Evolutionary conservation across 1,140 invertebrate species (phyloP).

Genomic region (Bombyx mandarina): DNA sequence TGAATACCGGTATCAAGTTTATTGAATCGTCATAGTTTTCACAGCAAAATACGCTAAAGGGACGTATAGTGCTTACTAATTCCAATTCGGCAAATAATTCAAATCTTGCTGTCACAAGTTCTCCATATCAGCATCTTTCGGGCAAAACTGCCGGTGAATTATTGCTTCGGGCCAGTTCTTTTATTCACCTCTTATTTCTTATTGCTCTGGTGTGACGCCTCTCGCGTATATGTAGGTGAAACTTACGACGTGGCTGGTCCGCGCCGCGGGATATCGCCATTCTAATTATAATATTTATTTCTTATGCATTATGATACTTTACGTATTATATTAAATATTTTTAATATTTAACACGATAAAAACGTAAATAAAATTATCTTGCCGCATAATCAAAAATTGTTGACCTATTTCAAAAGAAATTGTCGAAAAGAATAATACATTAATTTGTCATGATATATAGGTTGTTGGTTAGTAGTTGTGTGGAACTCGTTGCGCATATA

Average conservation of each 20-base stretch:
- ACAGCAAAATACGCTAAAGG: too few relatives aligned
- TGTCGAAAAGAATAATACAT: too few relatives aligned
- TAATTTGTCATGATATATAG: neutral
- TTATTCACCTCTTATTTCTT: constrained; percentile 31
- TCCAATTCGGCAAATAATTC: constrained; percentile 10
- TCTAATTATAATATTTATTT: constrained; percentile 40
- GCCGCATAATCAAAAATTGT: too few relatives aligned
- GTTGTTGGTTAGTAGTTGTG: constrained; percentile 27
- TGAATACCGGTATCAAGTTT: too few relatives aligned
- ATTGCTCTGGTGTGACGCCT: constrained; percentile 15
- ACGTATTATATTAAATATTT: too few relatives aligned
- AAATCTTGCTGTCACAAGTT: constrained; percentile 18
- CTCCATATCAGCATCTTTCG: constrained; percentile 29
- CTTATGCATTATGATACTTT: too few relatives aligned
- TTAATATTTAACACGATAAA: too few relatives aligned
- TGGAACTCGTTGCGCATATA: constrained; percentile 36
- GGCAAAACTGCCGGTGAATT: constrained; percentile 28
- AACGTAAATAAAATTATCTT: too few relatives aligned
- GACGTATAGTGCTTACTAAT: neutral
- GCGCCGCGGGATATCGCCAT: constrained; percentile 23
- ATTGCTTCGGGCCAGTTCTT: constrained; percentile 24
- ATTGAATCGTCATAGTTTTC: too few relatives aligned
- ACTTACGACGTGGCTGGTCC: constrained; percentile 21
- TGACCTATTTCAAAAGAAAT: too few relatives aligned
- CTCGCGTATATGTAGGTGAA: constrained; percentile 24